A percentile compares a stretch with the other conserved stretches of the same genome.
Conservation (phyloP, 2,113 vertebrate genomes). For the Thermophis baileyi region DNA sequence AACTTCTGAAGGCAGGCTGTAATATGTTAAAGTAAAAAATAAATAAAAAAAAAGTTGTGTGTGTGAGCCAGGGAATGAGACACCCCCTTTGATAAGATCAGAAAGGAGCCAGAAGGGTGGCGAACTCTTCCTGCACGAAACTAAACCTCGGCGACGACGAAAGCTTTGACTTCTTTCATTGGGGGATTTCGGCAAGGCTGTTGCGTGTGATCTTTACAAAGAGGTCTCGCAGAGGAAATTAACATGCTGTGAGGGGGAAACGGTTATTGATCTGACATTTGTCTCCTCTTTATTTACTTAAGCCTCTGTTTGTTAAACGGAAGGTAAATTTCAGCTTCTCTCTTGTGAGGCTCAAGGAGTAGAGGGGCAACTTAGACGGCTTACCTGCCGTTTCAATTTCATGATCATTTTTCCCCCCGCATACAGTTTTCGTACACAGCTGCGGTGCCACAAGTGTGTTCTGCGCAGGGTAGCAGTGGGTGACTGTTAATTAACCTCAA, state of each 20-base stretch:
- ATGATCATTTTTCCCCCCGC: slow-evolving; percentile 11
- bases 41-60: neutral
- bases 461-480: slow-evolving; percentile 58
- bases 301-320: slow-evolving; percentile 35
- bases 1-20: neutral
- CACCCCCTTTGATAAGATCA: slow-evolving; percentile 9
- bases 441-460: slow-evolving; percentile 59
- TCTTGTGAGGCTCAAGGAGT: slow-evolving; percentile 3
- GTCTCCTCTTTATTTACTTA: slow-evolving; percentile 34
- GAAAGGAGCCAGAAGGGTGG: slow-evolving; percentile 14
- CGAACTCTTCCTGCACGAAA: neutral
- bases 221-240: slow-evolving; percentile 8
- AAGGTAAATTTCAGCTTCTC: slow-evolving; percentile 23
- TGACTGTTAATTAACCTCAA: slow-evolving; percentile 65
- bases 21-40: neutral
- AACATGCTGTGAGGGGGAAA: neutral
- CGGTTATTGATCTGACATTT: slow-evolving; percentile 11
- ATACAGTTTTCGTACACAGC: slow-evolving; percentile 57
- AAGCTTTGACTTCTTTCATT: slow-evolving; percentile 8
- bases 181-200: slow-evolving; percentile 1
- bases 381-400: slow-evolving; percentile 29
- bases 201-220: slow-evolving; percentile 13
- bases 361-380: slow-evolving; percentile 35
- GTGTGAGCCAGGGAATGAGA: neutral
- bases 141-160: neutral